Evolutionary conservation across 2,113 vertebrate species (phyloP).

Genomic region (Brienomyrus brachyistius): DNA sequence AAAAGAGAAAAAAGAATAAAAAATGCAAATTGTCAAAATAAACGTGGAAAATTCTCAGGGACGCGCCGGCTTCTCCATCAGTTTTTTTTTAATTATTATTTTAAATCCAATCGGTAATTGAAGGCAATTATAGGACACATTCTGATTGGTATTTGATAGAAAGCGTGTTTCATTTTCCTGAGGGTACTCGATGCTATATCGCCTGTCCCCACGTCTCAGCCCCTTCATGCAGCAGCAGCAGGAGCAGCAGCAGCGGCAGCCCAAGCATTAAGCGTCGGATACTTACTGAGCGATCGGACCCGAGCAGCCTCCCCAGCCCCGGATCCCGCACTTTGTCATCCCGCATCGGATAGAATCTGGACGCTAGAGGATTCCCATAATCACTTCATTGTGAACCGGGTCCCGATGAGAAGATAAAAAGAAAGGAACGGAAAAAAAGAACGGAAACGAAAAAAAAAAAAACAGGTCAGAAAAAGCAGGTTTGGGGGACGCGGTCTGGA

Average conservation of each 20-base stretch:
- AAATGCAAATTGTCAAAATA: conserved; percentile 18
- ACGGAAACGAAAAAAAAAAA: conserved; percentile 12
- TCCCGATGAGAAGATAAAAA: background rate
- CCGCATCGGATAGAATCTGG: conserved; percentile 26
- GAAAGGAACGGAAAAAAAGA: background rate
- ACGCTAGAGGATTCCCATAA: conserved; percentile 31
- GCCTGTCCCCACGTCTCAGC: conserved; percentile 27
- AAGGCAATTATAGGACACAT: conserved; percentile 33
- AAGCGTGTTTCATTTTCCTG: conserved; percentile 41
- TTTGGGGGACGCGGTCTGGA: conserved; percentile 11
- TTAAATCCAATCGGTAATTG: conserved; percentile 35
- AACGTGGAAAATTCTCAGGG: conserved; percentile 37
- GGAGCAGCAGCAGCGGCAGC: conserved; percentile 39
- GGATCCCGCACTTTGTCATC: conserved; percentile 35
- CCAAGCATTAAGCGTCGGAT: conserved; percentile 34
- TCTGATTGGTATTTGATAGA: conserved; percentile 37
- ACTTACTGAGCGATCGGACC: conserved; percentile 37
- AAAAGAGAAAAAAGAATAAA: conserved; percentile 12
- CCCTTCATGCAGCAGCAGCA: conserved; percentile 43
- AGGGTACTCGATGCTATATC: conserved; percentile 34
- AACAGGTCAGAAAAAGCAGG: conserved; percentile 23
- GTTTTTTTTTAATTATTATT: conserved; percentile 36
- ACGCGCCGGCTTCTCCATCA: conserved; percentile 47
- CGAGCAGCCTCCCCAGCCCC: conserved; percentile 33
- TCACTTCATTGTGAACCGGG: conserved; percentile 5